phyloP scores from a whole-genome alignment of 92 coral and sea anemone genomes.

The Siderastrea siderea region DNA sequence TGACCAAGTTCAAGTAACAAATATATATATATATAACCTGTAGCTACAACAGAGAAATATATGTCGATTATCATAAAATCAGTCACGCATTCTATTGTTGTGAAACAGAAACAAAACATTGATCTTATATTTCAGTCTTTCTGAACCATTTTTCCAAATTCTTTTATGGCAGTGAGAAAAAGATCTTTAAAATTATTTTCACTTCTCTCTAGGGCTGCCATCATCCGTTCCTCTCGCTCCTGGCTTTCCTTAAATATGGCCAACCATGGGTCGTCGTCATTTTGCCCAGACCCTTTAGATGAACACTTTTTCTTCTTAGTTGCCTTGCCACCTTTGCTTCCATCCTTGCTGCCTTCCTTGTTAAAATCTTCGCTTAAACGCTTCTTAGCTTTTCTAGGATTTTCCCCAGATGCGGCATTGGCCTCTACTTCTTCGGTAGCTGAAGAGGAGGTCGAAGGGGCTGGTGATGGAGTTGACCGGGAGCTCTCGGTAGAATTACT shows the following conservation, averaged over 20 bases:
- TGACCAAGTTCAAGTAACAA: background rate
- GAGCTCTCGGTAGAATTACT: slow-evolving; percentile 3
- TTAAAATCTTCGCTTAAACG: slow-evolving; percentile 1
- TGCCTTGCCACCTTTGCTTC: background rate
- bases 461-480: slow-evolving; percentile 19
- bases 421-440: background rate
- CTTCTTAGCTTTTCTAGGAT: slow-evolving; percentile 28
- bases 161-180: too few species aligned
- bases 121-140: too few species aligned
- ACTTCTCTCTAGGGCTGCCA: slow-evolving; percentile 9
- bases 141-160: too few species aligned
- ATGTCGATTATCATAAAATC: background rate
- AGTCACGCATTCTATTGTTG: too few species aligned
- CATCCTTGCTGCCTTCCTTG: slow-evolving; percentile 11
- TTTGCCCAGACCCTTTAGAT: too few species aligned
- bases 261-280: too few species aligned
- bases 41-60: slow-evolving; percentile 4
- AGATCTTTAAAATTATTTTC: slow-evolving; percentile 5
- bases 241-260: slow-evolving; percentile 5
- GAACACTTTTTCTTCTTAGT: background rate
- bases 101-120: too few species aligned
- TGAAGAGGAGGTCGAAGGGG: slow-evolving; percentile 24
- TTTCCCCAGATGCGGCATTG: slow-evolving; percentile 2
- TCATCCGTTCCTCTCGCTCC: slow-evolving; percentile 14
- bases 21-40: background rate